Conservation (phyloP, 2,113 vertebrate genomes). For the Parotia lawesii region DNA sequence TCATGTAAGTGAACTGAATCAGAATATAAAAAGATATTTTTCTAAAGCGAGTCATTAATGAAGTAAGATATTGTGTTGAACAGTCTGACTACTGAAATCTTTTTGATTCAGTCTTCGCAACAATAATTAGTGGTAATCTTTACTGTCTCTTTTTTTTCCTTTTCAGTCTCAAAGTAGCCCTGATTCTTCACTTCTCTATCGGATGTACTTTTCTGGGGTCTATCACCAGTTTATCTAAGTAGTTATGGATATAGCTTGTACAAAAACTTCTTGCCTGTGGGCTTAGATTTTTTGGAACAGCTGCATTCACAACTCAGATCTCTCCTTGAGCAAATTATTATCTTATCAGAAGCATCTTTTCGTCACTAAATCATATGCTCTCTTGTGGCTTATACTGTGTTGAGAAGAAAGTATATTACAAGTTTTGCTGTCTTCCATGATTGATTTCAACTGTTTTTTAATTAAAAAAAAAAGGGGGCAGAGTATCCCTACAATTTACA, state of each 20-base stretch:
- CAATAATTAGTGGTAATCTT: neutral
- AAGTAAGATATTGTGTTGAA: neutral
- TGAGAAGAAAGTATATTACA: slow-evolving; percentile 1
- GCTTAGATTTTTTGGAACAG: slow-evolving; percentile 52
- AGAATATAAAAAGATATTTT: neutral
- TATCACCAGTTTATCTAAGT: neutral
- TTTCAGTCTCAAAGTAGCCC: neutral
- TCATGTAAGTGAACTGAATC: neutral
- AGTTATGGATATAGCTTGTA: neutral
- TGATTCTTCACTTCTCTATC: neutral
- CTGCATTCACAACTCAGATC: neutral
- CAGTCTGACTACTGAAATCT: neutral
- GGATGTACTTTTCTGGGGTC: neutral
- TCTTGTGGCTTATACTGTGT: neutral
- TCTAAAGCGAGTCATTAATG: neutral
- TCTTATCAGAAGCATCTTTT: slow-evolving; percentile 59
- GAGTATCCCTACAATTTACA: neutral
- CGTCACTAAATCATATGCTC: slow-evolving; percentile 45
- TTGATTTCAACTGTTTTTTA: neutral
- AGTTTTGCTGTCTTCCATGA: neutral
- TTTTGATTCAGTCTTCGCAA: neutral
- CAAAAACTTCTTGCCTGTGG: slow-evolving; percentile 44
- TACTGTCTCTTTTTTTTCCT: neutral
- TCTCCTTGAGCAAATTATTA: slow-evolving; percentile 44
- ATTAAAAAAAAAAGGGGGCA: neutral